Percentiles rank a stretch among this genome's conserved stretches.
Evolutionary conservation across 1,140 invertebrate genomes (phyloP).

Genomic region (Drosophila tani): DNA sequence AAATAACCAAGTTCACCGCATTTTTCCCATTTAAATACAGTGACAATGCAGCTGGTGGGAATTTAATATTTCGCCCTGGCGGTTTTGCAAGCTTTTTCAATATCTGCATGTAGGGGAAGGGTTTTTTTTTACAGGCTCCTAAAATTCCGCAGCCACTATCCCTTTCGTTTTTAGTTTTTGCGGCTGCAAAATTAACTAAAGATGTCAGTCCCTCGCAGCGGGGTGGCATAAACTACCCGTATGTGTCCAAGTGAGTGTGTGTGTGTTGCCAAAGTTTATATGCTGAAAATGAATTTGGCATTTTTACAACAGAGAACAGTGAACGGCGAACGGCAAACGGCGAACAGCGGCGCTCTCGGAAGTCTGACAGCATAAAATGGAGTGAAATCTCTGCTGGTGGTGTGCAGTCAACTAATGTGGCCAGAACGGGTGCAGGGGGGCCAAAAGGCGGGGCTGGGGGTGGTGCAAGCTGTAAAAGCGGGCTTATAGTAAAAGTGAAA

Average conservation of each 20-base stretch:
- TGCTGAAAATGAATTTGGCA: conserved; percentile 82
- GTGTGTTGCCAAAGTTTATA: conserved; percentile 63
- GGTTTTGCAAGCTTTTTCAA: conserved; percentile 11
- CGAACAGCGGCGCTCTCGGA: conserved; percentile 68
- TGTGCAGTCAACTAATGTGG: conserved; percentile 72
- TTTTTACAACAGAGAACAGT: conserved; percentile 62
- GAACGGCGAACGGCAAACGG: conserved; percentile 5
- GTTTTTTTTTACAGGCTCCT: conserved; percentile 27
- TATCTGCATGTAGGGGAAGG: conserved; percentile 3
- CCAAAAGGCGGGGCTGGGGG: not conserved
- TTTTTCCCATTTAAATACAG: not conserved
- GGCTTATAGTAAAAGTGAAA: conserved; percentile 78
- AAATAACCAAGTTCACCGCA: not conserved
- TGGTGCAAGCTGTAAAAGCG: conserved; percentile 56
- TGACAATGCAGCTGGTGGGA: not conserved
- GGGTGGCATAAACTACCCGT: conserved; percentile 58
- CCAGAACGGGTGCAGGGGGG: not conserved
- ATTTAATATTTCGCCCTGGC: conserved; percentile 2
- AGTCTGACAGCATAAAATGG: conserved; percentile 82
- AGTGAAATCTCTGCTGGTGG: conserved; percentile 82
- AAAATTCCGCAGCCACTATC: conserved; percentile 27
- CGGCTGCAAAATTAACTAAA: conserved; percentile 71
- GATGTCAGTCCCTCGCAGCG: conserved; percentile 67
- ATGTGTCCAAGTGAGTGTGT: conserved; percentile 19
- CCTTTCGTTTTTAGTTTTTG: conserved; percentile 48